Conservation (phyloP, 2,797 vertebrate genomes). For the Phylloscopus collybita region DNA sequence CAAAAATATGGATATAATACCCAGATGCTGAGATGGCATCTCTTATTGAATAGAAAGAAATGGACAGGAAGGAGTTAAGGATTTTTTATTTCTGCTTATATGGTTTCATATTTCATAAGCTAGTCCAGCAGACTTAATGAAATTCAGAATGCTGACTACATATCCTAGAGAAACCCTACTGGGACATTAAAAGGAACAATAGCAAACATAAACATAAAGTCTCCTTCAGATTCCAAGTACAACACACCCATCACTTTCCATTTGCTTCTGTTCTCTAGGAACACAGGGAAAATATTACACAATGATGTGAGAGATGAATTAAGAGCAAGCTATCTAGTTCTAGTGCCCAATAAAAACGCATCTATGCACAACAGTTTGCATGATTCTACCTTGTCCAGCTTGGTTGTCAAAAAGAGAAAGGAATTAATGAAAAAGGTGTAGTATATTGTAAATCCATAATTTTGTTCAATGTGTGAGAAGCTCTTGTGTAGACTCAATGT, state of each 20-base stretch:
- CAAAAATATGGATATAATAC: background rate
- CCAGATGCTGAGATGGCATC: background rate
- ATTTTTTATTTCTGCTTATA: background rate
- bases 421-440: background rate
- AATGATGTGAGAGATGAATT: background rate
- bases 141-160: background rate
- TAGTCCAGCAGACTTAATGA: constrained; percentile 3
- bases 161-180: background rate
- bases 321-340: background rate
- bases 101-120: background rate
- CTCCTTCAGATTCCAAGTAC: constrained; percentile 16
- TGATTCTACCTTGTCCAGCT: background rate
- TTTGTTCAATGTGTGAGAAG: background rate
- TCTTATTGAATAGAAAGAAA: background rate
- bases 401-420: background rate
- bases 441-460: background rate
- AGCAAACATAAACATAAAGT: constrained; percentile 7
- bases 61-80: background rate
- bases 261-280: background rate
- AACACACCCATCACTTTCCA: background rate
- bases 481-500: background rate
- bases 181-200: constrained; percentile 32
- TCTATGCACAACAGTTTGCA: background rate
- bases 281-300: background rate
- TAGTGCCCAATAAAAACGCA: background rate